Conservation (phyloP, 92 coral and sea anemone genomes). For the Plumapathes pennacea region DNA sequence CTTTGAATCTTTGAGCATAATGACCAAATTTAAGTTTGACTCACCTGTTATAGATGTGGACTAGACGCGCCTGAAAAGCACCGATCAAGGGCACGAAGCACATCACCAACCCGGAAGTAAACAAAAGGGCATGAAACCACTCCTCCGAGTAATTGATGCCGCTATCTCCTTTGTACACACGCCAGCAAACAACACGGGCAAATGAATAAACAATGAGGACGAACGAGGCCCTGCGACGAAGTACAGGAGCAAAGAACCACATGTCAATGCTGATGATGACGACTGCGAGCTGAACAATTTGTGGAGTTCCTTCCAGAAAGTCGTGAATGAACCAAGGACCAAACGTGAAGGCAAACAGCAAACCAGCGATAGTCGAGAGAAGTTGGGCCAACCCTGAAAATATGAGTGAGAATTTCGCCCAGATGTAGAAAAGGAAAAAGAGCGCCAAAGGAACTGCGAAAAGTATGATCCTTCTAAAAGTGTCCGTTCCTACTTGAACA, state of each 20-base stretch:
- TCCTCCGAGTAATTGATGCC: not conserved
- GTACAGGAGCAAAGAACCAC: slow-evolving; percentile 23
- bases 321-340: slow-evolving; percentile 24
- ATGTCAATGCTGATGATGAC: not conserved
- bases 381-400: not conserved
- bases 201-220: not conserved
- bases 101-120: not conserved
- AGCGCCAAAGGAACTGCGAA: not conserved
- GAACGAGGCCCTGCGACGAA: slow-evolving; percentile 5
- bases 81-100: slow-evolving; percentile 2
- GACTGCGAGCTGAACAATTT: not conserved
- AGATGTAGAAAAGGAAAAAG: not conserved
- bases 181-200: slow-evolving; percentile 13
- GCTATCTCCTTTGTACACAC: not conserved
- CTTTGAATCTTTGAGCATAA: too few species aligned
- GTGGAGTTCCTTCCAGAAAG: not conserved
- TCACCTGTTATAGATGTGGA: slow-evolving; percentile 24
- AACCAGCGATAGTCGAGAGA: not conserved
- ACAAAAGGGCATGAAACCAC: not conserved
- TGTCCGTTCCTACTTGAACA: too few species aligned
- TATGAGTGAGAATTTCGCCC: not conserved
- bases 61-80: slow-evolving; percentile 11
- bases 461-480: not conserved
- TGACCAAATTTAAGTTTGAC: too few species aligned
- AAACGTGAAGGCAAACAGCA: slow-evolving; percentile 8